These are phyloP conservation scores for Notiomystis cincta DNA, from an alignment of 2,113 vertebrate genomes.

Conservation along the genomic window DNA sequence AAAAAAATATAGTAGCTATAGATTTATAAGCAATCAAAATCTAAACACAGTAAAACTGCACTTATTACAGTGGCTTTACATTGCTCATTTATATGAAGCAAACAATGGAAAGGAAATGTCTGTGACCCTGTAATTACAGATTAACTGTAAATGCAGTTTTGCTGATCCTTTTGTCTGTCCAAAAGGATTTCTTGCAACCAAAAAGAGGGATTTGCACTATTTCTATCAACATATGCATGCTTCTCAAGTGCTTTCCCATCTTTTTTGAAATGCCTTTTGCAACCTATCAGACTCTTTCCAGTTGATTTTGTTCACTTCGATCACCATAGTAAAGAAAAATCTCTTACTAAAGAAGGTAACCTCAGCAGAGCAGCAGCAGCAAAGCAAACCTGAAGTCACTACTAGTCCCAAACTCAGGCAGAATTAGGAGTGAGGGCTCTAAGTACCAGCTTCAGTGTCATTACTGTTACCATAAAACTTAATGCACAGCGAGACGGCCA, in stretches of 20 bases:
- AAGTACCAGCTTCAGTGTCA: not conserved
- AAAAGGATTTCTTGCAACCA: not conserved
- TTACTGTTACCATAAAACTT: slow-evolving; percentile 1
- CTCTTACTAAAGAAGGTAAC: not conserved
- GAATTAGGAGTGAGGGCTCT: not conserved
- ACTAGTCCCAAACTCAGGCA: not conserved
- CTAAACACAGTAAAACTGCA: slow-evolving; percentile 18
- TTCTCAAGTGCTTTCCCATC: not conserved
- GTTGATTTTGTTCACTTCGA: not conserved
- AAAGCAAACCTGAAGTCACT: slow-evolving; percentile 17
- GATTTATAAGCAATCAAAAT: not conserved
- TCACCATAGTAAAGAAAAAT: not conserved
- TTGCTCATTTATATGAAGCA: not conserved
- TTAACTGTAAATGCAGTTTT: not conserved
- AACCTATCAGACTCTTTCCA: not conserved
- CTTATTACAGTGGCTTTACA: not conserved
- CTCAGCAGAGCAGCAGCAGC: slow-evolving; percentile 49
- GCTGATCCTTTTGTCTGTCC: not conserved
- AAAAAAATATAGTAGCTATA: slow-evolving; percentile 59
- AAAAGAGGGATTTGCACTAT: not conserved
- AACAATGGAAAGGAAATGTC: slow-evolving; percentile 14
- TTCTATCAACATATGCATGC: not conserved
- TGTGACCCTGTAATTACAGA: not conserved
- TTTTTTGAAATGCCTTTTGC: not conserved
- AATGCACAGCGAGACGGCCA: slow-evolving; percentile 22